These are phyloP conservation scores for Valencia hispanica DNA, from an alignment of 2,797 vertebrate genomes.

Conservation along the genomic window DNA sequence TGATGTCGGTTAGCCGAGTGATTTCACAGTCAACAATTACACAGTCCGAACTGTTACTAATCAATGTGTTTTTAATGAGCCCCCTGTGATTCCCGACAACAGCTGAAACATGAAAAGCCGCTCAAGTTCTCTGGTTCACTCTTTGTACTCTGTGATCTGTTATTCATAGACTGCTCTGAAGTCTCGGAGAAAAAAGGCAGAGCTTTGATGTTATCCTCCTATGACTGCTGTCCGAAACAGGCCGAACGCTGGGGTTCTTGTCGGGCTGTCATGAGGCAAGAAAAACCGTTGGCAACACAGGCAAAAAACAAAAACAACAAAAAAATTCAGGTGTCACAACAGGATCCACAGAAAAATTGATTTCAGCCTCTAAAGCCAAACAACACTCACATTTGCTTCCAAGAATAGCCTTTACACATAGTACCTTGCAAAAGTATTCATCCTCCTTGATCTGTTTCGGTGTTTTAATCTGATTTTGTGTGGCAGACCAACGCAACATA, in stretches of 20 bases:
- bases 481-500: neutral
- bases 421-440: neutral
- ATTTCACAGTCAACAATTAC: constrained; percentile 74
- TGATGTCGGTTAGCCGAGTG: constrained; percentile 52
- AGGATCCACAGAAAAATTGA: constrained; percentile 32
- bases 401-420: constrained; percentile 13
- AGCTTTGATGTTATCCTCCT: constrained; percentile 75
- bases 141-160: constrained; percentile 77
- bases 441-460: neutral
- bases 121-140: constrained; percentile 69
- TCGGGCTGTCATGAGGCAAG: constrained; percentile 46
- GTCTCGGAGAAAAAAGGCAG: constrained; percentile 66
- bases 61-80: constrained; percentile 77
- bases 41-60: constrained; percentile 69
- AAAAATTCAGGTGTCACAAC: constrained; percentile 42
- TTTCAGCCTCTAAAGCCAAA: constrained; percentile 22
- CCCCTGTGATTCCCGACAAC: constrained; percentile 68
- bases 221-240: constrained; percentile 62
- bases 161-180: constrained; percentile 74
- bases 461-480: neutral
- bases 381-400: constrained; percentile 25
- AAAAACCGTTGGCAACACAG: constrained; percentile 36
- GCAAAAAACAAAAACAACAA: no score
- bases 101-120: constrained; percentile 69
- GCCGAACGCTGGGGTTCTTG: constrained; percentile 58